Base-by-base conservation (phyloP, 1,140 invertebrate genomes). In the Drosophila insularis region DNA sequence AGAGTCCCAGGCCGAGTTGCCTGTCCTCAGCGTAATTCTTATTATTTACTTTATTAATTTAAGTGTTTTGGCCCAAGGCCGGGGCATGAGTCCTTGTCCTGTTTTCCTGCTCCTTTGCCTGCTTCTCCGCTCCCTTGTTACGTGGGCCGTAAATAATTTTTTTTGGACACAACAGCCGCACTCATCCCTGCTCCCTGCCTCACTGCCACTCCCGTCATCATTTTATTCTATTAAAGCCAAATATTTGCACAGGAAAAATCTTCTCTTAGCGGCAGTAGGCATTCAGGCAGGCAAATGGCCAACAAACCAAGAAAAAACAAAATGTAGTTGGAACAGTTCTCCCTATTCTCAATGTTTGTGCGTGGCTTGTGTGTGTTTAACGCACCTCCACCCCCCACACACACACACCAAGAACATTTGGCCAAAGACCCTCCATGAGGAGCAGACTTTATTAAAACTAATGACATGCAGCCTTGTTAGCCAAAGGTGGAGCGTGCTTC, bases 11-110 rank as follows among this genome's bases (percentile, higher is more conserved):
- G 63, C 40, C 54, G 8, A 50, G 43, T 50, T 19, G 43, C 17
- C 43, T 50, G 43, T 76, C 55, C 56, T 73, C 17, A 69, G 69
- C 84, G 75, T 82, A 87, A 74, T 82, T 69, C 80, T 80, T 89
- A 89, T 89, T 89, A 89, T 89, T 89, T 89, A 89, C 84, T 89
- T 89, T 89, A 89, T 89, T 89, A 89, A 89, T 89, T 89, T 89
- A 89, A 89, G 84, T 89, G 84, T 84, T 84, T 84, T 79, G 81
- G 80, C 80, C 72, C 66, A 68, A 43, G 80, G 66, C 63, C 62
- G 54, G 40, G 65, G 56, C 55, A 17, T 21, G 23, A 58, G 55
- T 54, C 54, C 43, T 23, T 14, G 43, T 50, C 43, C 43, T 50
- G 43, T 2, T 50, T 50, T 21, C 40, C 39, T 37, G 32, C 32